Evolutionary conservation across 2,888 invertebrate genomes (phyloP), one percentile per base, ranked within the genome.

Genomic region (Podabrus alpinus): DNA sequence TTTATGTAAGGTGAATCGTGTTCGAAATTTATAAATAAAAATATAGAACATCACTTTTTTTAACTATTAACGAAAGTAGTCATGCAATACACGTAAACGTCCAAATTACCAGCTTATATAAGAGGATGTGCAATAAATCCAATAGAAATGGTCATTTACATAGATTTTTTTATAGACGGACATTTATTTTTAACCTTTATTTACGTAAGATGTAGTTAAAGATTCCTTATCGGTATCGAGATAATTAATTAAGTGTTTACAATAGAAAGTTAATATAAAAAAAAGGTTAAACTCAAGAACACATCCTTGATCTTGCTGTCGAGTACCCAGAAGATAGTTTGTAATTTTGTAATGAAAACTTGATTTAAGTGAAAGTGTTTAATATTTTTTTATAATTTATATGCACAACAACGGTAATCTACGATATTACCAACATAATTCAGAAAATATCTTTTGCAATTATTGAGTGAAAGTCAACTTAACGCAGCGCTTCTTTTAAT

Each of bases 231-330:
- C n/a, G 13, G n/a, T n/a, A n/a, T 64, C 7, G 62, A 45, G 45
- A 45, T 45, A 45, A 45, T 45, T 45, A 45, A 45, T 45, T 13
- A n/a, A 45, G n/a, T 45, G n/a, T 45, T 45, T 45, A 45, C 62
- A 64, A 64, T 64, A 64, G 62, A 64, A 64, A 64, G 62, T 64
- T 64, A 17, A 9, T 19, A n/a, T 19, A n/a, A n/a, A 64, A 64
- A 17, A 64, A 64, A 11, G n/a, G n/a, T 64, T 21, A 13, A n/a
- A 45, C n/a, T 45, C 45, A 73, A 70, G 73, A 69, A 66, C 59
- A 64, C 68, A 76, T 73, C 76, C 76, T 76, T 76, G 76, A 76
- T 76, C 76, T 76, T 76, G 76, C 59, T 17, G 64, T 59, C 29
- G 64, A 24, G 11, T 19, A 17, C 17, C n/a, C n/a, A 19, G 17